Evolutionary conservation across 1,140 invertebrate species (phyloP).

Genomic region (Bombus picipes): DNA sequence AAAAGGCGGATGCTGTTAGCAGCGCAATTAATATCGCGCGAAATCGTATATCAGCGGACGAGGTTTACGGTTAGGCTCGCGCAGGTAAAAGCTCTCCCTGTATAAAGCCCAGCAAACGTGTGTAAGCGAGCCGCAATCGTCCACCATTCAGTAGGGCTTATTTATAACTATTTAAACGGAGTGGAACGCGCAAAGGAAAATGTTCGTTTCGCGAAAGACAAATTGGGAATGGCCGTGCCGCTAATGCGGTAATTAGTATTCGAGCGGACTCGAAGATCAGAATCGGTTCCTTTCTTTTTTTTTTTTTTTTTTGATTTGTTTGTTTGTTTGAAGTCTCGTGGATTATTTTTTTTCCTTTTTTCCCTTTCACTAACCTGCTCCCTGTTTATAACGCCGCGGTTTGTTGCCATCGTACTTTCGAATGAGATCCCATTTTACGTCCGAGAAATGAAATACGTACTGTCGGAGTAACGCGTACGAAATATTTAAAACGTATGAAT

Average conservation of each 20-base stretch:
- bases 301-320: neutral
- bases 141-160: constrained; percentile 28
- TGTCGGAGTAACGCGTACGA: neutral
- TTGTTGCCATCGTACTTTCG: neutral
- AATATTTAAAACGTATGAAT: neutral
- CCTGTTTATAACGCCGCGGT: neutral
- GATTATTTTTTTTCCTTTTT: neutral
- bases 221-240: constrained; percentile 43
- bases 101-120: neutral
- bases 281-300: constrained; percentile 7
- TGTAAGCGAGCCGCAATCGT: neutral
- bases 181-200: constrained; percentile 51
- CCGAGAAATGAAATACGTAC: neutral
- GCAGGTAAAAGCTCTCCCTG: constrained; percentile 26
- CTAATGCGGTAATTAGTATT: constrained; percentile 54
- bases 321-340: neutral
- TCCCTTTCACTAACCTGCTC: neutral
- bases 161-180: constrained; percentile 57
- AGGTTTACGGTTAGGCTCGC: constrained; percentile 50
- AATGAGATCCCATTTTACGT: neutral
- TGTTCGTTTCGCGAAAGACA: constrained; percentile 45
- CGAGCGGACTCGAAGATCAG: constrained; percentile 42
- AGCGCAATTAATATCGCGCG: constrained; percentile 69
- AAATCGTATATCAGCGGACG: constrained; percentile 62
- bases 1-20: constrained; percentile 71